These are phyloP conservation scores for Argyra leucocephala DNA, from an alignment of 2,888 invertebrate genomes.

Conservation along the genomic window DNA sequence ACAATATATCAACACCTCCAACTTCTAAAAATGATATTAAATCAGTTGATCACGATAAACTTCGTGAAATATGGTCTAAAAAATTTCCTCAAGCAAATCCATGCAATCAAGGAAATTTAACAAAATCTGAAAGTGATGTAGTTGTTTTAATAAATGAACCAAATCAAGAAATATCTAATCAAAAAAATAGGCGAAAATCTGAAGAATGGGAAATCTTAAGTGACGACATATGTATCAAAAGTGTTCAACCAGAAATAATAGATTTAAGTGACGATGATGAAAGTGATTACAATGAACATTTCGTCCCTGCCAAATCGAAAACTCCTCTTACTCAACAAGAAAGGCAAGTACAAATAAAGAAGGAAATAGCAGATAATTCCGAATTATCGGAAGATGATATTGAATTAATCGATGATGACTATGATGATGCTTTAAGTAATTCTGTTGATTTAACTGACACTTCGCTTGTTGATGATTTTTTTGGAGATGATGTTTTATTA, in stretches of 20 bases:
- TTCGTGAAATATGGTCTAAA: slow-evolving; percentile 35
- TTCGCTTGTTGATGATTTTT: slow-evolving; percentile 37
- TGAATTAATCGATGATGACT: slow-evolving; percentile 36
- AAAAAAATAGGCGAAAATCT: slow-evolving; percentile 19
- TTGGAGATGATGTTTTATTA: slow-evolving; percentile 36
- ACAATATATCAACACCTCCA: neutral
- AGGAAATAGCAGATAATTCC: slow-evolving; percentile 36
- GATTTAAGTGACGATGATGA: slow-evolving; percentile 20
- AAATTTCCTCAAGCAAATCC: slow-evolving; percentile 27
- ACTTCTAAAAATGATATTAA: neutral
- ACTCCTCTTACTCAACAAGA: slow-evolving; percentile 27
- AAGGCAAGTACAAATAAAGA: slow-evolving; percentile 34
- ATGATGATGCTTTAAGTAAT: slow-evolving; percentile 24
- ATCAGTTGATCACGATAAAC: slow-evolving; percentile 27
- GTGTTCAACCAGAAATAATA: slow-evolving; percentile 15
- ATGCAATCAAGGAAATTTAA: neutral
- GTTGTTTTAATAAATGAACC: neutral
- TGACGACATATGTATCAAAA: neutral
- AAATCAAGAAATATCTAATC: slow-evolving; percentile 11
- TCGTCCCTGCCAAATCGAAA: neutral
- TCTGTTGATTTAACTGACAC: slow-evolving; percentile 34
- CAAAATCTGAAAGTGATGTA: neutral
- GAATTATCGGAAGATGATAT: slow-evolving; percentile 32
- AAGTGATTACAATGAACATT: slow-evolving; percentile 8
- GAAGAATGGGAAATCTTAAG: neutral